These are phyloP conservation scores for Mimachlamys varia DNA, from an alignment of 2,888 invertebrate genomes.

Conservation along the genomic window DNA sequence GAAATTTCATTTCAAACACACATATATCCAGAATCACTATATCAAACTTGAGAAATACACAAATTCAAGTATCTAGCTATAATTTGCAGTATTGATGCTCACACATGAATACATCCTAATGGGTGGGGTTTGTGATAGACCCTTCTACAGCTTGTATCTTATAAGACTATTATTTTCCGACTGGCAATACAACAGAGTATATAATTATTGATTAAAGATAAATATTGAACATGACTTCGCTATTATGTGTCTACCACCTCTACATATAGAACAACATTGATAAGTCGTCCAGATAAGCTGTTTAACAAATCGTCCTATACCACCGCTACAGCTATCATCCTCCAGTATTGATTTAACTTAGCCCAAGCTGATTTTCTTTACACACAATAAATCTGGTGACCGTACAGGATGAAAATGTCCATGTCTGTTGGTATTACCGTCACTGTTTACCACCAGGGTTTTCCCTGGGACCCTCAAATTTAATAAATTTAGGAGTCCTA, in stretches of 20 bases:
- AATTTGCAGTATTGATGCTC: too few relatives aligned
- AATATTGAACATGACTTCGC: neutral
- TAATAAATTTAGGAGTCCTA: too few relatives aligned
- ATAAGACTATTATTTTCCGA: neutral
- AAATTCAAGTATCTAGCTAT: too few relatives aligned
- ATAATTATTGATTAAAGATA: neutral
- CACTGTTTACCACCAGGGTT: too few relatives aligned
- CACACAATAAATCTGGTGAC: neutral
- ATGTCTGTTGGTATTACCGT: neutral
- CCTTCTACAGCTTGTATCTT: neutral
- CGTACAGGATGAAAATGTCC: neutral
- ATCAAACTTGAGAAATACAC: too few relatives aligned
- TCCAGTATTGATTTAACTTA: neutral
- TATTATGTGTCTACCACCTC: neutral
- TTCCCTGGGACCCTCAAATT: too few relatives aligned
- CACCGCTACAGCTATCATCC: neutral
- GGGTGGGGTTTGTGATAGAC: neutral
- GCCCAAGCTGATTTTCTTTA: constrained; percentile 11
- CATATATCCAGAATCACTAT: too few relatives aligned
- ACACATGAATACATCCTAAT: neutral
- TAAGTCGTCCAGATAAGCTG: neutral
- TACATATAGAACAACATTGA: neutral
- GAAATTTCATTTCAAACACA: too few relatives aligned
- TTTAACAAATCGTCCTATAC: neutral
- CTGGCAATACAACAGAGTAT: neutral